These are phyloP conservation scores for Parotia lawesii DNA, from an alignment of 2,113 vertebrate genomes.

Conservation along the genomic window DNA sequence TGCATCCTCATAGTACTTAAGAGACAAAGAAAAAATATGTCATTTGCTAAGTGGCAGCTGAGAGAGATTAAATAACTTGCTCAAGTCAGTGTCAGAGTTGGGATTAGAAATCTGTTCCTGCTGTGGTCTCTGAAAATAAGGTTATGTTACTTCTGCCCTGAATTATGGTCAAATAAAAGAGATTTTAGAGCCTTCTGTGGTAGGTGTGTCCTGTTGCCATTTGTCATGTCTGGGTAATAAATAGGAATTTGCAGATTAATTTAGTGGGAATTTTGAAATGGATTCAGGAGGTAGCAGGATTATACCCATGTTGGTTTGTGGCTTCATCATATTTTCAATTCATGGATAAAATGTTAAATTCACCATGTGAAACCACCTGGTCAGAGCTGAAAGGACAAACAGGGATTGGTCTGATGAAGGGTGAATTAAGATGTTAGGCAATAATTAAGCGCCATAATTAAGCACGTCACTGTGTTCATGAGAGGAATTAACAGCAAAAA, in stretches of 20 bases:
- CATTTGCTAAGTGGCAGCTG: not conserved
- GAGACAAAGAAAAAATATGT: not conserved
- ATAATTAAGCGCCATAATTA: not conserved
- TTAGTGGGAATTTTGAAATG: not conserved
- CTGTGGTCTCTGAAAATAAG: not conserved
- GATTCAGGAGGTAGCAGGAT: not conserved
- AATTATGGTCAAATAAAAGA: not conserved
- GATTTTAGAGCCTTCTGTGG: not conserved
- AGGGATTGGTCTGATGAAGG: not conserved
- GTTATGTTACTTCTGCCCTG: not conserved
- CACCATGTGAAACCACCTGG: not conserved
- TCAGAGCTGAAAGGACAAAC: not conserved
- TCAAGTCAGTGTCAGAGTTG: not conserved
- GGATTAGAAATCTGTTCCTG: slow-evolving; percentile 9
- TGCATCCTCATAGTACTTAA: not conserved
- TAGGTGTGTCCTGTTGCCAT: not conserved
- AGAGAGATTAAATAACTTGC: not conserved
- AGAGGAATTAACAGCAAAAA: not conserved
- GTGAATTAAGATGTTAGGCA: not conserved
- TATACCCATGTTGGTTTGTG: not conserved
- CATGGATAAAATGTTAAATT: not conserved
- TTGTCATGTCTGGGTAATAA: not conserved
- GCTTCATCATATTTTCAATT: not conserved
- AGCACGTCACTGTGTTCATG: not conserved
- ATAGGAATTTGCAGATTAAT: not conserved